Conservation (phyloP, 2,888 invertebrate species). For the Drosophila helvetica region DNA sequence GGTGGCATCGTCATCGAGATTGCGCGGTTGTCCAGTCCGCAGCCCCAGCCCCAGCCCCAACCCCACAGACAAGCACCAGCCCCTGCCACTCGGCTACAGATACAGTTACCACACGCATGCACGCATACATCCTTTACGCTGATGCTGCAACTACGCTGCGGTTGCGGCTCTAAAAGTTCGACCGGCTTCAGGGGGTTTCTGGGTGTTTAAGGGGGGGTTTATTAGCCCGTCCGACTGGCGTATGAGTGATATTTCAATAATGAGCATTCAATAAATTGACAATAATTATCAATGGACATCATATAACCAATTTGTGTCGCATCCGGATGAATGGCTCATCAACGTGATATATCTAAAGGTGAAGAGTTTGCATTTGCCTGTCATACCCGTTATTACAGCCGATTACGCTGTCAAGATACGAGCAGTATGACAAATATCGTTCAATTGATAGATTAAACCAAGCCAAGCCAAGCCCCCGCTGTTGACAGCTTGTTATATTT, state of each 20-base stretch:
- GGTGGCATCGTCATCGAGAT: conserved; percentile 69
- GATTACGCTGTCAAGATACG: conserved; percentile 19
- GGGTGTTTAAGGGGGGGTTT: conserved; percentile 66
- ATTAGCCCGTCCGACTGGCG: conserved; percentile 58
- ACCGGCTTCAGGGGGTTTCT: conserved; percentile 58
- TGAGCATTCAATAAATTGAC: conserved; percentile 46
- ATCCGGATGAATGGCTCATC: conserved; percentile 14
- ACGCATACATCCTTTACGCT: neutral
- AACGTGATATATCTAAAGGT: neutral
- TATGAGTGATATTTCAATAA: conserved; percentile 58
- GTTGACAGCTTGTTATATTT: conserved; percentile 24
- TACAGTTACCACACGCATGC: conserved; percentile 8
- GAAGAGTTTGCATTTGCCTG: neutral
- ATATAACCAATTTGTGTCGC: conserved; percentile 37
- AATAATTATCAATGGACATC: conserved; percentile 47
- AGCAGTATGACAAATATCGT: conserved; percentile 15
- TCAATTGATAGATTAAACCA: conserved; percentile 18
- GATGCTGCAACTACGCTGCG: conserved; percentile 45
- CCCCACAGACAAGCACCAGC: conserved; percentile 33
- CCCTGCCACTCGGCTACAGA: conserved; percentile 21
- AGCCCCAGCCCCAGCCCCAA: conserved; percentile 25
- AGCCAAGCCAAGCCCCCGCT: neutral
- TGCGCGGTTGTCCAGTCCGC: conserved; percentile 57
- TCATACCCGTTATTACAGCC: neutral
- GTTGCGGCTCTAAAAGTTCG: conserved; percentile 57